phyloP scores from a whole-genome alignment of 2,113 vertebrate species.

The Tyto alba region DNA sequence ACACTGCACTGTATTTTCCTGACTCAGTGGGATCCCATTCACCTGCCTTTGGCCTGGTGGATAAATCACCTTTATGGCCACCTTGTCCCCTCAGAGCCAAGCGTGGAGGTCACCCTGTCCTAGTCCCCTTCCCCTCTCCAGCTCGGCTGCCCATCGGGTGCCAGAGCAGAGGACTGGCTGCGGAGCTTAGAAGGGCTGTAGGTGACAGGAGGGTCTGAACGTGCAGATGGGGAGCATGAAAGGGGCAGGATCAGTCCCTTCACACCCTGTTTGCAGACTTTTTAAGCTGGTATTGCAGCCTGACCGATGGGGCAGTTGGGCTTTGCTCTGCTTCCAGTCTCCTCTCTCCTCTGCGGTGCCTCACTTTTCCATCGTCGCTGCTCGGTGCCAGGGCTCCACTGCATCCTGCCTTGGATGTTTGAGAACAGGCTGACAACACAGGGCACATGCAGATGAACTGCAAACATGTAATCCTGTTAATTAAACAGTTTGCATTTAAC shows the following conservation, averaged over 20 bases:
- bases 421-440: neutral
- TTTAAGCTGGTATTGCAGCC: neutral
- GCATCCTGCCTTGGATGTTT: neutral
- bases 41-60: neutral
- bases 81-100: neutral
- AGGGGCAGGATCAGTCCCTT: neutral
- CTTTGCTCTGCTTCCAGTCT: neutral
- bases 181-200: neutral
- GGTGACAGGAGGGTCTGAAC: neutral
- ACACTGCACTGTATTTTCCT: neutral
- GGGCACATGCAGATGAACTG: neutral
- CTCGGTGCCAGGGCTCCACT: neutral
- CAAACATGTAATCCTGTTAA: neutral
- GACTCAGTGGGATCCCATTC: neutral
- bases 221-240: rapidly evolving
- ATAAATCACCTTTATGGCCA: neutral
- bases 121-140: neutral
- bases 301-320: neutral
- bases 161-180: neutral
- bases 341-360: rapidly evolving
- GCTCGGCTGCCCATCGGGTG: rapidly evolving
- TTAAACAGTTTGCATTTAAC: neutral
- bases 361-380: neutral
- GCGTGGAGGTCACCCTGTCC: rapidly evolving
- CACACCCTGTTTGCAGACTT: neutral